phyloP scores from a whole-genome alignment of 2,113 vertebrate genomes.

The Sylvietta virens region DNA sequence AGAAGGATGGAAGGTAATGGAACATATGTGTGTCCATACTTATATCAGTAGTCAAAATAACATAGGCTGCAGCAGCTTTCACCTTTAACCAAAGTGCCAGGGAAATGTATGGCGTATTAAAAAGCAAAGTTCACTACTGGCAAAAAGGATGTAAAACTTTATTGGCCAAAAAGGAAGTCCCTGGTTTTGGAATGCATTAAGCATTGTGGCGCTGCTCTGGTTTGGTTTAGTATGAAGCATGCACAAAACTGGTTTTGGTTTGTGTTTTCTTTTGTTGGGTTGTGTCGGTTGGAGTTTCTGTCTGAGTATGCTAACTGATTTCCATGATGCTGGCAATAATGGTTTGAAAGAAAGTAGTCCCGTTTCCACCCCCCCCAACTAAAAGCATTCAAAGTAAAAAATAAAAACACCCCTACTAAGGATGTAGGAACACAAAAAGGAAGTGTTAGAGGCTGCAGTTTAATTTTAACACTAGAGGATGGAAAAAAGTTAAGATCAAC shows the following conservation, averaged over 20 bases:
- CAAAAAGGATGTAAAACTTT: background rate
- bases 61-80: background rate
- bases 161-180: background rate
- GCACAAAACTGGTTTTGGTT: background rate
- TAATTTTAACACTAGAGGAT: background rate
- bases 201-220: background rate
- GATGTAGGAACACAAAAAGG: background rate
- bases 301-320: background rate
- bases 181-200: background rate
- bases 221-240: background rate
- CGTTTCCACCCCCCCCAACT: accelerated
- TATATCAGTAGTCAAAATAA: background rate
- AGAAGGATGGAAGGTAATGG: background rate
- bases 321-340: background rate
- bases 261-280: background rate
- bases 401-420: background rate
- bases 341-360: background rate
- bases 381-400: background rate
- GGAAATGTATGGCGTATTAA: background rate
- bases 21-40: background rate
- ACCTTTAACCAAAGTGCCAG: background rate
- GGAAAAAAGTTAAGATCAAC: background rate
- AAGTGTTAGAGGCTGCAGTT: background rate
- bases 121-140: background rate
- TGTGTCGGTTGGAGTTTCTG: background rate